Percentiles rank a stretch among this genome's conserved stretches.
Evolutionary conservation across 2,797 vertebrate genomes (phyloP).

Genomic region (Neosilurus mollespiculum): DNA sequence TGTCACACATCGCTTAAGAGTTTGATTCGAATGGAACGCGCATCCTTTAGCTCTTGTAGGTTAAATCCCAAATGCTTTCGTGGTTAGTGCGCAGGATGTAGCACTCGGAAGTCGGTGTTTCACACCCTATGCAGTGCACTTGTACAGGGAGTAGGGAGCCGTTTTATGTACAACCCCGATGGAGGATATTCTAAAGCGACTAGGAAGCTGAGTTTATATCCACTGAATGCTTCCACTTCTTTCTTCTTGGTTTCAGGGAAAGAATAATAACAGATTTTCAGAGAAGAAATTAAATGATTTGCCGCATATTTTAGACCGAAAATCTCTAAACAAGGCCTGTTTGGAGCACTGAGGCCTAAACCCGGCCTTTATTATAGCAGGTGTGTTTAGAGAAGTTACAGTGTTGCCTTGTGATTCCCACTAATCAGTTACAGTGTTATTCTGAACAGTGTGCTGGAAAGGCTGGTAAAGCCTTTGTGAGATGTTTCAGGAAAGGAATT

Average conservation of each 20-base stretch:
- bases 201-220: not conserved
- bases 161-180: constrained; percentile 9
- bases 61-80: not conserved
- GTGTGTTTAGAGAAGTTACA: not conserved
- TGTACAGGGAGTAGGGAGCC: not conserved
- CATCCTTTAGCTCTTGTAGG: not conserved
- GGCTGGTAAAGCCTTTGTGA: not conserved
- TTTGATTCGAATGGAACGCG: not conserved
- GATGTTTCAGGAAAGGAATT: not conserved
- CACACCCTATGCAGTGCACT: constrained; percentile 2
- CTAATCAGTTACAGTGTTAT: not conserved
- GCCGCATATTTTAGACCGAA: not conserved
- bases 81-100: not conserved
- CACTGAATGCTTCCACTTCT: not conserved
- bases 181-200: not conserved
- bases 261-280: not conserved
- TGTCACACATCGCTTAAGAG: not conserved
- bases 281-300: not conserved
- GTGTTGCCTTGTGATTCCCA: not conserved
- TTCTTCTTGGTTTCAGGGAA: not conserved
- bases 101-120: not conserved
- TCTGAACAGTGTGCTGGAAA: not conserved
- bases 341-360: not conserved
- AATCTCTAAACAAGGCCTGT: not conserved
- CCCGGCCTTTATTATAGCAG: not conserved